These are phyloP conservation scores for Crocuta crocuta DNA, from an alignment of 2,113 vertebrate genomes.

Conservation along the genomic window DNA sequence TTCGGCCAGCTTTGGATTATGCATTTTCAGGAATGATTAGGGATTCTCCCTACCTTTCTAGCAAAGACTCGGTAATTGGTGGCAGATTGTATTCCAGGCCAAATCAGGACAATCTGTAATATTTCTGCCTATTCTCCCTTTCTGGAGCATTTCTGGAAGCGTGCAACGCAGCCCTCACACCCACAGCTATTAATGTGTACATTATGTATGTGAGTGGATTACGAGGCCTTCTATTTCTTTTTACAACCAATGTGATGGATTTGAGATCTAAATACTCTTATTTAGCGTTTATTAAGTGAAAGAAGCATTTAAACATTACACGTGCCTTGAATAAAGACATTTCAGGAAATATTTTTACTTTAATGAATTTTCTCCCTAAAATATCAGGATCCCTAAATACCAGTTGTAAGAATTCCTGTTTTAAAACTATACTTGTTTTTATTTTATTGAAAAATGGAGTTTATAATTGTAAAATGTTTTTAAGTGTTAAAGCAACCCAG, in stretches of 20 bases:
- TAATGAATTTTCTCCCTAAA: constrained; percentile 53
- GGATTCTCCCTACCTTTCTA: constrained; percentile 88
- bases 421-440: constrained; percentile 64
- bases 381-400: constrained; percentile 14
- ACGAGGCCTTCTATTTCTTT: constrained; percentile 1
- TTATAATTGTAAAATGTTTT: constrained; percentile 34
- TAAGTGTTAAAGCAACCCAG: neutral
- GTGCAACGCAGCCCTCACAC: neutral
- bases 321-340: constrained; percentile 69
- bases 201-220: neutral
- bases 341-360: constrained; percentile 54
- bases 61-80: constrained; percentile 86
- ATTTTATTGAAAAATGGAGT: constrained; percentile 40
- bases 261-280: constrained; percentile 38
- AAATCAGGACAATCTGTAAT: constrained; percentile 85
- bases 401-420: constrained; percentile 38
- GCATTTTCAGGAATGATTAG: constrained; percentile 89
- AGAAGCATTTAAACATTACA: constrained; percentile 55
- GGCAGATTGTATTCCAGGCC: constrained; percentile 85
- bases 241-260: neutral
- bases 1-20: constrained; percentile 89
- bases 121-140: neutral
- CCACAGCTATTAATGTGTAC: neutral
- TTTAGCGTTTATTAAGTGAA: constrained; percentile 43
- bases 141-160: constrained; percentile 26